phyloP scores from a whole-genome alignment of 2,888 invertebrate genomes.

The Apodemia hepburni region DNA sequence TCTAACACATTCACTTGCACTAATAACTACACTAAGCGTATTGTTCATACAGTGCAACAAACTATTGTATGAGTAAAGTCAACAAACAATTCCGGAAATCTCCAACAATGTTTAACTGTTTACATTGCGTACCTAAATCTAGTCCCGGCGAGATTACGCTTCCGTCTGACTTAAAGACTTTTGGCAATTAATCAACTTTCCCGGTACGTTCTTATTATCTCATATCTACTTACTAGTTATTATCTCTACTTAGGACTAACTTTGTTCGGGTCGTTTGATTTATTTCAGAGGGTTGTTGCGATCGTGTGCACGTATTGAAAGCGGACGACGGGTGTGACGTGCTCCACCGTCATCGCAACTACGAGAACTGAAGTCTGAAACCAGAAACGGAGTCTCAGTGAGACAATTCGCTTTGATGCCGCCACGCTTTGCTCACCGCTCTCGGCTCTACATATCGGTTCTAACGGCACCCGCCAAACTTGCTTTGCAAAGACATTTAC shows the following conservation, averaged over 20 bases:
- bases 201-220: constrained; percentile 60
- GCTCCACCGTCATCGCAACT: constrained; percentile 64
- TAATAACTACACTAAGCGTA: constrained; percentile 42
- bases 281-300: constrained; percentile 66
- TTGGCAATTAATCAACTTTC: constrained; percentile 61
- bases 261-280: constrained; percentile 61
- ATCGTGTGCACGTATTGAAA: constrained; percentile 53
- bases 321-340: constrained; percentile 53
- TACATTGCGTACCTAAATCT: constrained; percentile 60
- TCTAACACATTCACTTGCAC: constrained; percentile 52
- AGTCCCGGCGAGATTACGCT: constrained; percentile 55
- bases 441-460: constrained; percentile 44
- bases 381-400: constrained; percentile 29
- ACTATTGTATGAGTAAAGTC: constrained; percentile 43
- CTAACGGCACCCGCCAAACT: constrained; percentile 35
- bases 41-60: constrained; percentile 41
- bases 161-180: constrained; percentile 55
- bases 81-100: constrained; percentile 62
- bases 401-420: constrained; percentile 46
- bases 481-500: constrained; percentile 1
- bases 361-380: constrained; percentile 51
- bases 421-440: constrained; percentile 45
- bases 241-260: constrained; percentile 62
- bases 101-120: constrained; percentile 65
- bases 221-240: constrained; percentile 53